phyloP scores from a whole-genome alignment of 2,113 vertebrate species.

The Xerus inauris region DNA sequence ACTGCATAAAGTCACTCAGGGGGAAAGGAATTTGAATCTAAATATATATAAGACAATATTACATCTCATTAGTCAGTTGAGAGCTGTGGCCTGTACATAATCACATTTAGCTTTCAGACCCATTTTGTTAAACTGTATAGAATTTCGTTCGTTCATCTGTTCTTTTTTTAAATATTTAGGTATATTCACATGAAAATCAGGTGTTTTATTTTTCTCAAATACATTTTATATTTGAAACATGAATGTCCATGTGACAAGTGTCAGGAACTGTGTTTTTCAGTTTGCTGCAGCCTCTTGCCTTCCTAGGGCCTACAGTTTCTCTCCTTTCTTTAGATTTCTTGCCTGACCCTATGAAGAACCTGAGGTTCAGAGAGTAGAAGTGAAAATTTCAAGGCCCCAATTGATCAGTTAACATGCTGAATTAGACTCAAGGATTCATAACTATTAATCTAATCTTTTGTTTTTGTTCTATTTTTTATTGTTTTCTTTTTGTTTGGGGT shows the following conservation, averaged over 20 bases:
- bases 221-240: neutral
- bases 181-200: neutral
- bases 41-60: neutral
- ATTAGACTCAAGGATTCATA: neutral
- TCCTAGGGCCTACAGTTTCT: neutral
- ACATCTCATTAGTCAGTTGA: neutral
- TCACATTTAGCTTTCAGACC: neutral
- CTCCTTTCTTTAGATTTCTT: neutral
- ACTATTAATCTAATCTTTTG: neutral
- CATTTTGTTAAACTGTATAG: neutral
- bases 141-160: neutral
- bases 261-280: neutral
- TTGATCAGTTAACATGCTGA: neutral
- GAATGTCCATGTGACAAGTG: neutral
- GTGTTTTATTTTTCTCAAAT: neutral
- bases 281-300: neutral
- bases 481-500: no score
- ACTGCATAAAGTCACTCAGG: neutral
- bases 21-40: neutral
- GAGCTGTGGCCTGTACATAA: neutral
- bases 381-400: neutral
- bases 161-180: neutral
- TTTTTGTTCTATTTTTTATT: no score
- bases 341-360: neutral
- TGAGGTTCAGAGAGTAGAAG: neutral